Evolutionary conservation across 2,797 vertebrate species (phyloP), one percentile per base, ranked within the genome.

Genomic region (Crocidura indochinensis): DNA sequence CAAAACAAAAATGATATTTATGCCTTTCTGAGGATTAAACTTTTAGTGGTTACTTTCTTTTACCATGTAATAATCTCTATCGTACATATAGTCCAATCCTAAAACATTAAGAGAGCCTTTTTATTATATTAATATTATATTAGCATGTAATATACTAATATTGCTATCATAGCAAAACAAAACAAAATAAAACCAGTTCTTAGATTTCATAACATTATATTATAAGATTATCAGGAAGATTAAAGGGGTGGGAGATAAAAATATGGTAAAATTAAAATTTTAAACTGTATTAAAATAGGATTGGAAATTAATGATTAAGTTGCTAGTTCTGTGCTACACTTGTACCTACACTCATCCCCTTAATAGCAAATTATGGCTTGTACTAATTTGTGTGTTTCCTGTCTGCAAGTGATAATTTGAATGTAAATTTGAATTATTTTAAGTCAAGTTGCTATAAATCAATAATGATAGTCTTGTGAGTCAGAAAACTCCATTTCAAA

Each of bases 381-480:
- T 19, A 81, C 29, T 90, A 88, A 95, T 94, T 84, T 88, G 11
- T 51, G 56, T 74, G 72, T 44, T 87, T 38, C 73, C 15, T 38
- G 1, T 86, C 93, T 92, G 91, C 67, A 93, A 86, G 73, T 84
- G 53, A 44, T 94, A 94, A 88, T 81, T 72, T 75, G 31, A 46
- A 87, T 75, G 9, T 78, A 90, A 94, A 56, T 68, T 29, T 87
- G 86, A 90, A 88, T 88, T 81, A 75, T 84, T 93, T 95, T 90
- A 87, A 91, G 51, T 84, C 38, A 81, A 74, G 80, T 87, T 88
- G 62, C 12, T 68, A 90, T 94, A 94, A 92, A 90, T 94, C 86
- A 91, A 91, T 83, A 17, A 79, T 67, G 92, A 92, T 80, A 86
- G 80, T 90, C 90, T 83, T 84, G 65, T 76, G 79, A 86, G 77